Evolutionary conservation across 2,888 invertebrate species (phyloP).

Genomic region (Pristionchus fissidentatus): DNA sequence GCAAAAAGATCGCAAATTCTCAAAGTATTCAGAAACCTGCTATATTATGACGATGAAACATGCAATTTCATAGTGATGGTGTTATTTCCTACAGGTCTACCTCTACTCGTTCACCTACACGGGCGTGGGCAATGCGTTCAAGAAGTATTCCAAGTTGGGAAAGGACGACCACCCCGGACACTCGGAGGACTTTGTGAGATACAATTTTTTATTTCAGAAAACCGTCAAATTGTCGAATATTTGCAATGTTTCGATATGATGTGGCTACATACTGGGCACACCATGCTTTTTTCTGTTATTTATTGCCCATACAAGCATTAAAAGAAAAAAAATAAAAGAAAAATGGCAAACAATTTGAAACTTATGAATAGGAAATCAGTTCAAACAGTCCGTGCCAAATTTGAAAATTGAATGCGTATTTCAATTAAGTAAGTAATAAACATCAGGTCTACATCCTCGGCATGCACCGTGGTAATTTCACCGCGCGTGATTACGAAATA

Average conservation of each 20-base stretch:
- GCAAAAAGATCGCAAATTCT: no score
- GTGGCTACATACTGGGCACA: not conserved
- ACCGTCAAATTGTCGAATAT: not conserved
- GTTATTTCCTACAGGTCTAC: not conserved
- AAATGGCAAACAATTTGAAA: no score
- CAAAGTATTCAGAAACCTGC: no score
- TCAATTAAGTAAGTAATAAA: not conserved
- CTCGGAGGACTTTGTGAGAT: constrained; percentile 38
- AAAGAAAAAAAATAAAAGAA: not conserved
- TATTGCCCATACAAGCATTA: not conserved
- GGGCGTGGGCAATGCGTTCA: constrained; percentile 1
- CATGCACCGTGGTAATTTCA: constrained; percentile 28
- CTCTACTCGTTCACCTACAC: constrained; percentile 44
- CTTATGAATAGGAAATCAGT: no score
- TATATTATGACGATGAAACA: no score
- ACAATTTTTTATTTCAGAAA: not conserved
- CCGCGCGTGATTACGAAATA: constrained; percentile 41
- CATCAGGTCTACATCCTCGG: constrained; percentile 43
- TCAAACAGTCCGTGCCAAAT: no score
- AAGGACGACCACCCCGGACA: constrained; percentile 29
- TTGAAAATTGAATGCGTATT: no score
- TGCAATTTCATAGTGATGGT: no score
- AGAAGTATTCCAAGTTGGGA: constrained; percentile 2
- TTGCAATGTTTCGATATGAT: not conserved
- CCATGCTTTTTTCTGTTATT: not conserved